phyloP scores from a whole-genome alignment of 2,888 invertebrate species.

The Cheilosia grossa region DNA sequence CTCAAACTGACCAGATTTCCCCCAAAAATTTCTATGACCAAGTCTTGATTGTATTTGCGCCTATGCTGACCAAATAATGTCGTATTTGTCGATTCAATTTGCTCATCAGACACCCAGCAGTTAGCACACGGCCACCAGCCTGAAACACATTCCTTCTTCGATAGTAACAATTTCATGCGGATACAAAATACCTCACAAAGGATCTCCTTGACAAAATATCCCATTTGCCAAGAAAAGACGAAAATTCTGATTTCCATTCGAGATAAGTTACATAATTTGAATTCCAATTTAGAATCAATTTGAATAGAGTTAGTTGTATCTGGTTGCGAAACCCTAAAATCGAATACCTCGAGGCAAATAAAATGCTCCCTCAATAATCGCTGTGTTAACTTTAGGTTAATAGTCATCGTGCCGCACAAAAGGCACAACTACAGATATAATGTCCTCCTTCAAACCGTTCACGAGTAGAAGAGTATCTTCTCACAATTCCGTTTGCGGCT shows the following conservation, averaged over 20 bases:
- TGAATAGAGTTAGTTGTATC: slow-evolving; percentile 6
- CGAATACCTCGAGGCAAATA: slow-evolving; percentile 6
- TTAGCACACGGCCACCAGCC: too few relatives aligned
- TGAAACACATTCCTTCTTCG: too few relatives aligned
- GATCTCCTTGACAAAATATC: slow-evolving; percentile 1
- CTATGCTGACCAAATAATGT: too few relatives aligned
- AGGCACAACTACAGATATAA: not conserved
- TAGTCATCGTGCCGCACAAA: not conserved
- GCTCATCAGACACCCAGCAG: too few relatives aligned
- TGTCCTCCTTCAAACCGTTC: not conserved
- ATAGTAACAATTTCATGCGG: too few relatives aligned
- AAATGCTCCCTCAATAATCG: slow-evolving; percentile 16
- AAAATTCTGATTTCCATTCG: slow-evolving; percentile 7
- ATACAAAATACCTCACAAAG: not conserved
- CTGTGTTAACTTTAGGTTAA: slow-evolving; percentile 41
- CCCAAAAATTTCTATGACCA: too few relatives aligned
- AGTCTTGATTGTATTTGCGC: too few relatives aligned
- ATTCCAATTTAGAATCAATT: not conserved
- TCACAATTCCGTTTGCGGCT: slow-evolving; percentile 16
- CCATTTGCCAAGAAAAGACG: not conserved
- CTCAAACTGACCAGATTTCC: too few relatives aligned
- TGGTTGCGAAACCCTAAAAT: slow-evolving; percentile 36
- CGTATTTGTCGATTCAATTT: too few relatives aligned
- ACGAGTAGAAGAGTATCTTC: too few relatives aligned
- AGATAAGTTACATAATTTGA: not conserved